Percentiles rank a stretch among this genome's conserved stretches.
These are phyloP conservation scores for Cisticola juncidis DNA, from an alignment of 2,113 vertebrate species.

Conservation along the genomic window DNA sequence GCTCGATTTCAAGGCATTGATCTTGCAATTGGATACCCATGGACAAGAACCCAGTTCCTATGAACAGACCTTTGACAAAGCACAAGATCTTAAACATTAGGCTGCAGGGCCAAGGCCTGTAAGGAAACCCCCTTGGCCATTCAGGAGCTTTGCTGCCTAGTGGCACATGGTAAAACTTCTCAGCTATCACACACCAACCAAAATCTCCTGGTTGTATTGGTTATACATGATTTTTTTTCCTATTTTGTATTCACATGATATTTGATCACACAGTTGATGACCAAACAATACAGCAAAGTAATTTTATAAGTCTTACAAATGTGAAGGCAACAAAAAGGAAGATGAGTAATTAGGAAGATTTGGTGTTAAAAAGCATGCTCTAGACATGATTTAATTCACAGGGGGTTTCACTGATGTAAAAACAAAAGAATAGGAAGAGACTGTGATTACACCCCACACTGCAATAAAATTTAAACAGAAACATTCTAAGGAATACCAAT, in stretches of 20 bases:
- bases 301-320: background rate
- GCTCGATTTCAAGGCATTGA: background rate
- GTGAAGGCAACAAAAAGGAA: background rate
- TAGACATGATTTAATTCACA: background rate
- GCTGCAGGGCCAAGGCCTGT: background rate
- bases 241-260: background rate
- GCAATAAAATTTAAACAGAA: background rate
- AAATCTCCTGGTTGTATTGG: background rate
- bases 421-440: background rate
- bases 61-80: background rate
- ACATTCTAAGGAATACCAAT: background rate
- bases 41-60: background rate
- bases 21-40: background rate
- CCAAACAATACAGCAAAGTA: background rate
- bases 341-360: background rate
- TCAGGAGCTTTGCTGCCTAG: background rate
- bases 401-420: background rate
- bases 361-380: background rate
- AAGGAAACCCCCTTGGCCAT: background rate
- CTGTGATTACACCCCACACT: background rate
- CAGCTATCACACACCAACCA: background rate
- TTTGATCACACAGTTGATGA: background rate
- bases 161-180: background rate
- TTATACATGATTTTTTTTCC: rapidly evolving
- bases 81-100: background rate